Conservation (phyloP, 2,113 vertebrate genomes). For the Aphyosemion australe region DNA sequence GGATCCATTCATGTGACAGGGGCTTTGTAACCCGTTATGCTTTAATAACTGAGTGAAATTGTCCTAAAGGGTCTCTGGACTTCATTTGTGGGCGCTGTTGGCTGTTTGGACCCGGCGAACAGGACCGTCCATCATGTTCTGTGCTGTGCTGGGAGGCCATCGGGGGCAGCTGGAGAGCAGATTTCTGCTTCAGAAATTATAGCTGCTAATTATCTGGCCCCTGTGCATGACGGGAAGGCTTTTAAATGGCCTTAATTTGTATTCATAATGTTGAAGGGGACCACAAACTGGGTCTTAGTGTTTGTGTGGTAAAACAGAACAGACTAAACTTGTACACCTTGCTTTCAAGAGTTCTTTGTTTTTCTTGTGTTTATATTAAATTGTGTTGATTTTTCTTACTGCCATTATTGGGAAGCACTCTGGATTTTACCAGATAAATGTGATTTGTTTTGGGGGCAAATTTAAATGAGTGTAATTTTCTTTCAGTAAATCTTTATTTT, state of each 20-base stretch:
- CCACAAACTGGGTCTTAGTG: not conserved
- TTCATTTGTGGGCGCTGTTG: slow-evolving; percentile 21
- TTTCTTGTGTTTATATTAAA: not conserved
- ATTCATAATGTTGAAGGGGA: not conserved
- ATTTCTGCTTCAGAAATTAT: slow-evolving; percentile 35
- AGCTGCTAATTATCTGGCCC: slow-evolving; percentile 36
- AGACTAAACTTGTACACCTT: no score
- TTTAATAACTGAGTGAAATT: slow-evolving; percentile 23
- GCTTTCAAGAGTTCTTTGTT: not conserved
- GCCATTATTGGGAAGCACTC: no score
- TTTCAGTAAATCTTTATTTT: no score
- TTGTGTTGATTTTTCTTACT: no score
- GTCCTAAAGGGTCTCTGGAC: not conserved
- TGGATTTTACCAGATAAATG: no score
- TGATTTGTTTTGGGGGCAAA: no score
- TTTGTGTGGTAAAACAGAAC: not conserved
- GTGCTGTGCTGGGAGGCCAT: not conserved
- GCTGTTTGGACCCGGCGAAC: slow-evolving; percentile 1
- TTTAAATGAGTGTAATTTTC: no score
- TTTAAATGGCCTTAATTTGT: slow-evolving; percentile 32
- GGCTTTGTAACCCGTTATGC: not conserved
- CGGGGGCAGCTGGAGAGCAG: slow-evolving; percentile 19
- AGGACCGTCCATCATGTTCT: slow-evolving; percentile 19
- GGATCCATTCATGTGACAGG: not conserved
- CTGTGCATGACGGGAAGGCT: not conserved